Base-by-base conservation (phyloP, 2,888 invertebrate genomes). In the Aphelenchoides bicaudatus region DNA sequence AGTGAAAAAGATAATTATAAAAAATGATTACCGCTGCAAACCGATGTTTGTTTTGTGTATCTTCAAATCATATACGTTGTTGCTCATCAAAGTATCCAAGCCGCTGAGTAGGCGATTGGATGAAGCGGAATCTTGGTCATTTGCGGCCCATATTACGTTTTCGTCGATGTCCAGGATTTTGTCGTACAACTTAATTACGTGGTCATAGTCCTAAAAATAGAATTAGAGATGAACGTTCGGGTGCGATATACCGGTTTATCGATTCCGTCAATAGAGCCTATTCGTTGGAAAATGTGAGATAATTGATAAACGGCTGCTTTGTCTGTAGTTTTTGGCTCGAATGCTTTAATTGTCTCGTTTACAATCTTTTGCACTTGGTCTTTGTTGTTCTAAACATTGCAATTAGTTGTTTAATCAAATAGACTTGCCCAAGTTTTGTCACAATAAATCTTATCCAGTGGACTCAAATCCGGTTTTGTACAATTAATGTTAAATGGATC, bases 401-500 rank as follows among this genome's bases (percentile, higher is more conserved):
- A n/a, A 34, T n/a, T 34, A 34, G 10, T 34, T 10, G n/a, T n/a
- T 10, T 34, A n/a, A 34, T 10, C 10, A n/a, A 34, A 34, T 10
- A 34, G 34, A 43, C 16, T 43, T n/a, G 10, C 23, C 43, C 43
- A 43, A 8, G 43, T 43, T n/a, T 43, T 43, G 23, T 43, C 23
- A 25, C 43, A 43, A 25, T 19, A 43, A n/a, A 43, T 43, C 21
- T 21, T 8, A 25, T 43, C 43, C 16, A 43, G 43, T n/a, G 10
- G 10, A 19, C 21, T 43, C 10, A n/a, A n/a, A n/a, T 19, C 25
- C 10, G 43, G 43, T 21, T 43, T 10, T 10, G 10, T 8, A 25
- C 43, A 43, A n/a, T 43, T 25, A n/a, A 43, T 43, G 23, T 21
- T 21, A n/a, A 43, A 43, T n/a, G 43, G 43, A n/a, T 43, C 43